A percentile compares a stretch with the other conserved stretches of the same genome.
phyloP scores from a whole-genome alignment of 2,888 invertebrate species.

The Agonopterix heracliana region DNA sequence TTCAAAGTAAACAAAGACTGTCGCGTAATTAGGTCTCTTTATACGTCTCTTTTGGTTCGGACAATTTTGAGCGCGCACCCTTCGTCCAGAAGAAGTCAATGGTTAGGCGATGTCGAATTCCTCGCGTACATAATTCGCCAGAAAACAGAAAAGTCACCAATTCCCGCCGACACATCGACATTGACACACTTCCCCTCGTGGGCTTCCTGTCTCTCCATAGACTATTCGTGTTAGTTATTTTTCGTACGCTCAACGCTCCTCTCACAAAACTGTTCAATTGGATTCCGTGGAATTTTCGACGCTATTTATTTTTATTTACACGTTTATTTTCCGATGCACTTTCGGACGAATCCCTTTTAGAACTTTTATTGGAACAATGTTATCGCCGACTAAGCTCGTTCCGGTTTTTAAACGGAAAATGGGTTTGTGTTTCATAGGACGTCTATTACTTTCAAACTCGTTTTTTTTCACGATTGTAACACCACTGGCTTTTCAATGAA shows the following conservation, averaged over 20 bases:
- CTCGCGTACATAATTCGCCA: neutral
- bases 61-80: no score
- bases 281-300: constrained; percentile 35
- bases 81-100: no score
- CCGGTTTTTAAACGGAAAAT: neutral
- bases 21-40: no score
- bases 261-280: constrained; percentile 34
- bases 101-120: neutral
- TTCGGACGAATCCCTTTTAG: constrained; percentile 20
- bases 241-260: constrained; percentile 32
- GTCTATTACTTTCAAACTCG: no score
- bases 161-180: constrained; percentile 40
- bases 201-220: constrained; percentile 37
- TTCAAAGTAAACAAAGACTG: no score
- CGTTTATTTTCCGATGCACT: constrained; percentile 25
- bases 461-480: no score
- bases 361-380: constrained; percentile 12
- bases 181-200: constrained; percentile 61
- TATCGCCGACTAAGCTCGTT: constrained; percentile 18
- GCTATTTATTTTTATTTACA: constrained; percentile 33
- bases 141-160: constrained; percentile 4
- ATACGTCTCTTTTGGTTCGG: no score
- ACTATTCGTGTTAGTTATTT: constrained; percentile 42
- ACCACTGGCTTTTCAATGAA: no score
- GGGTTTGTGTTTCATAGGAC: no score